Evolutionary conservation across 2,113 vertebrate species (phyloP), one percentile per base, ranked within the genome.

Genomic region (Charina bottae): DNA sequence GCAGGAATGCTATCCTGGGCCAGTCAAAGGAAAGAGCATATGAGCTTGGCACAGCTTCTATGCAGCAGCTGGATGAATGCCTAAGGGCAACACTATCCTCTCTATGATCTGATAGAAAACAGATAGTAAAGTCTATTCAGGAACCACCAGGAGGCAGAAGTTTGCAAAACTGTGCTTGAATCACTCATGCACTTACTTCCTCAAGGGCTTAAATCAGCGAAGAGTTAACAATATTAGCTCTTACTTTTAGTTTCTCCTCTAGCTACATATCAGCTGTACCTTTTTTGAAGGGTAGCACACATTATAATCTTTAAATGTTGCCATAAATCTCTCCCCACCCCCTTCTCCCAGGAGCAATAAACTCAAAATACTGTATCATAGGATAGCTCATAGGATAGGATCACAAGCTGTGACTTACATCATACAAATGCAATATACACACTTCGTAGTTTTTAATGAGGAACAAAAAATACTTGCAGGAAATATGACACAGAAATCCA

Each of bases 401-500:
- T 85, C n/a, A 84, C 10, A 64, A 55, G 72, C 62, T 62, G 89
- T 37, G 46, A 87, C 55, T 90, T 68, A 55, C 0, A 0, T 37
- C 28, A 59, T 0, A 0, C n/a, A 64, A 88, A 91, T 59, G 53
- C 58, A 83, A 53, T 23, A 78, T 5, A 54, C 46, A 86, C 54
- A 53, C 56, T 58, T 90, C n/a, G 54, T 0, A 10, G 46, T 85
- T 91, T 89, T 83, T 90, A 2, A 89, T 83, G 56, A 78, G 94
- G 42, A 85, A 4, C 42, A 92, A 62, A 55, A 90, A 59, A 11
- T 93, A 90, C 2, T 1, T 1, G 13, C 21, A 42, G 92, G 72
- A 78, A 95, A 94, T 3, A 90, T 23, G 62, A 19, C 49, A 64
- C n/a, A 93, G 46, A 8, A 91, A 86, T 53, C 64, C 49, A 92